Evolutionary conservation across 2,797 vertebrate species (phyloP).

Genomic region (Liparis tanakae): DNA sequence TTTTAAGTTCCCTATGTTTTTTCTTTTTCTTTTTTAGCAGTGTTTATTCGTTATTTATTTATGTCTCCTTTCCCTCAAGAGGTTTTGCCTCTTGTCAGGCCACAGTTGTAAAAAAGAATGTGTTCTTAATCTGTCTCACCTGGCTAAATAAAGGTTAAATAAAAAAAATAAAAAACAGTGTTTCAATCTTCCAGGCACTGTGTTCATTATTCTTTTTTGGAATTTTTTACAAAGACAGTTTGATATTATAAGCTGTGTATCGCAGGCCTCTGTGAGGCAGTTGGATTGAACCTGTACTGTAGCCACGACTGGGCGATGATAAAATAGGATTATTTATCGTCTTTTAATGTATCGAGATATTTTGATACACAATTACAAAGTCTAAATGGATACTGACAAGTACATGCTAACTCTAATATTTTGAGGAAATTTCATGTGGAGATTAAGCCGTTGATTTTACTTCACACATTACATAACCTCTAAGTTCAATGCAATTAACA

Average conservation of each 20-base stretch:
- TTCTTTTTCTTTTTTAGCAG: not conserved
- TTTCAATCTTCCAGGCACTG: constrained; percentile 1
- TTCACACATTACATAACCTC: not conserved
- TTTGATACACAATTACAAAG: not conserved
- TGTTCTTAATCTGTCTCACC: too few relatives aligned
- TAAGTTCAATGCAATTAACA: not conserved
- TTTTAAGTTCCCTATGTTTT: not conserved
- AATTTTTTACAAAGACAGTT: constrained; percentile 2
- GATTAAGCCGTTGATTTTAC: not conserved
- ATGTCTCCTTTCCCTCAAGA: too few relatives aligned
- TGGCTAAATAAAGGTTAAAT: too few relatives aligned
- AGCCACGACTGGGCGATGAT: not conserved
- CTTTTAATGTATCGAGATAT: not conserved
- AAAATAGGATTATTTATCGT: not conserved
- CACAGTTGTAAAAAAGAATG: too few relatives aligned
- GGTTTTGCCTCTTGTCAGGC: too few relatives aligned
- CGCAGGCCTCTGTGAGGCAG: not conserved
- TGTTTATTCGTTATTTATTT: too few relatives aligned
- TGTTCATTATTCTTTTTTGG: not conserved
- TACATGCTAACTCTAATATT: not conserved
- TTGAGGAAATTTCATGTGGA: not conserved
- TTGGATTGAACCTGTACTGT: constrained; percentile 7
- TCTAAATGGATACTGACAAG: not conserved
- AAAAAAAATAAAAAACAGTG: too few relatives aligned
- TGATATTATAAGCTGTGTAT: constrained; percentile 4